phyloP scores from a whole-genome alignment of 2,888 invertebrate species.

The Digitonthophagus gazella region DNA sequence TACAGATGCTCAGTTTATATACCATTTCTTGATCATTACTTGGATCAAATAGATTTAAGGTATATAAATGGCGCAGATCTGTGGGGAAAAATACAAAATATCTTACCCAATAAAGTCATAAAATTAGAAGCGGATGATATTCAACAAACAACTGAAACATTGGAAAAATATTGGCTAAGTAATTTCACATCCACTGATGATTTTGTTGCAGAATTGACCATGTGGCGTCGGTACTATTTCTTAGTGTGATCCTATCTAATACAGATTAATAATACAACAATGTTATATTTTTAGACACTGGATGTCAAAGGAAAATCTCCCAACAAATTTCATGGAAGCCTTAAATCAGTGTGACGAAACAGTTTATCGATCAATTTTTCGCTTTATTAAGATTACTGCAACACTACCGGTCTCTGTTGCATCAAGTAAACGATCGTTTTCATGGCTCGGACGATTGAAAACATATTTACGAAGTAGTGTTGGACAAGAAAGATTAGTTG shows the following conservation, averaged over 20 bases:
- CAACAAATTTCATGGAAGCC: no score
- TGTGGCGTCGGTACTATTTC: background rate
- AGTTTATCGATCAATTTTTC: background rate
- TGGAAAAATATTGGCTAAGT: background rate
- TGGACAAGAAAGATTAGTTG: no score
- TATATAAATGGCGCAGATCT: background rate
- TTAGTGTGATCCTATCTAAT: background rate
- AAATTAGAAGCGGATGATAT: background rate
- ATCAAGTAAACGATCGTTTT: slow-evolving; percentile 3
- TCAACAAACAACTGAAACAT: background rate
- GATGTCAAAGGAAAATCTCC: no score
- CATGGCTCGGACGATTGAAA: no score
- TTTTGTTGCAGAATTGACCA: background rate
- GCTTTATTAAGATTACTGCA: background rate
- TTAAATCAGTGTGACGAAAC: no score
- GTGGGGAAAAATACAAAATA: background rate
- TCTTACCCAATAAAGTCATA: background rate
- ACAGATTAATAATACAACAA: background rate
- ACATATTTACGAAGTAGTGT: no score
- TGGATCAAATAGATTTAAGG: background rate
- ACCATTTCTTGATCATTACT: background rate
- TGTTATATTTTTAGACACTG: background rate
- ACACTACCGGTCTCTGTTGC: background rate
- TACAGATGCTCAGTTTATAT: background rate
- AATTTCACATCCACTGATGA: background rate